Evolutionary conservation across 2,888 invertebrate species (phyloP).

Genomic region (Cosmopolites sordidus): DNA sequence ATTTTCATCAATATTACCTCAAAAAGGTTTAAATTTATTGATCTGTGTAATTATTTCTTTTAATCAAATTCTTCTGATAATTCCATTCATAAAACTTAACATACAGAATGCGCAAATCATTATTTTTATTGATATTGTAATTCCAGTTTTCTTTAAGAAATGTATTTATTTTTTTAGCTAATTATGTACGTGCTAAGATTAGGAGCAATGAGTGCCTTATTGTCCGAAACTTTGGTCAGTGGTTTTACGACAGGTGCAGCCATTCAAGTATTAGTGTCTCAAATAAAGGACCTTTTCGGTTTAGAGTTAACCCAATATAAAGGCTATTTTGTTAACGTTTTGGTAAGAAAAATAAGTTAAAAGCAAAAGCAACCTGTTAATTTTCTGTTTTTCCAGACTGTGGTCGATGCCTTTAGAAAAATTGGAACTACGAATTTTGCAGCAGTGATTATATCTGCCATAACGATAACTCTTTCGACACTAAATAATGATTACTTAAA

Average conservation of each 20-base stretch:
- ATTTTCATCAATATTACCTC: too few species aligned
- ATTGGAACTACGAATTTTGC: constrained; percentile 49
- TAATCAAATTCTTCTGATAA: too few species aligned
- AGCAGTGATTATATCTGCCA: constrained; percentile 58
- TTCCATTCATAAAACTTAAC: too few species aligned
- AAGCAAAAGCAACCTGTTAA: background rate
- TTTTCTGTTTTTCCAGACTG: constrained; percentile 26
- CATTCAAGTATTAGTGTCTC: constrained; percentile 66
- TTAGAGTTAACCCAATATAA: constrained; percentile 53
- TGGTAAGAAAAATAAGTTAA: too few species aligned
- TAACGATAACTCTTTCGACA: constrained; percentile 58
- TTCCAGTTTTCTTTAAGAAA: too few species aligned
- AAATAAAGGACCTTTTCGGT: constrained; percentile 61
- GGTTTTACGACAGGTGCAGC: constrained; percentile 73
- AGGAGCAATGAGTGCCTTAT: constrained; percentile 57
- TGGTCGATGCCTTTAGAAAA: constrained; percentile 26
- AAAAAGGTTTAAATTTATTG: too few species aligned
- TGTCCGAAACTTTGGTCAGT: constrained; percentile 64
- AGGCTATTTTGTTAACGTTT: constrained; percentile 58
- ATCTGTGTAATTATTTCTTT: too few species aligned
- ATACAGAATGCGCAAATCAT: too few species aligned
- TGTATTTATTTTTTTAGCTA: constrained; percentile 55
- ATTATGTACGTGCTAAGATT: constrained; percentile 60
- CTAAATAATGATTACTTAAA: constrained; percentile 63
- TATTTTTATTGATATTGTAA: too few species aligned